Base-by-base conservation (phyloP, 2,113 vertebrate genomes). In the Silurus glanis region DNA sequence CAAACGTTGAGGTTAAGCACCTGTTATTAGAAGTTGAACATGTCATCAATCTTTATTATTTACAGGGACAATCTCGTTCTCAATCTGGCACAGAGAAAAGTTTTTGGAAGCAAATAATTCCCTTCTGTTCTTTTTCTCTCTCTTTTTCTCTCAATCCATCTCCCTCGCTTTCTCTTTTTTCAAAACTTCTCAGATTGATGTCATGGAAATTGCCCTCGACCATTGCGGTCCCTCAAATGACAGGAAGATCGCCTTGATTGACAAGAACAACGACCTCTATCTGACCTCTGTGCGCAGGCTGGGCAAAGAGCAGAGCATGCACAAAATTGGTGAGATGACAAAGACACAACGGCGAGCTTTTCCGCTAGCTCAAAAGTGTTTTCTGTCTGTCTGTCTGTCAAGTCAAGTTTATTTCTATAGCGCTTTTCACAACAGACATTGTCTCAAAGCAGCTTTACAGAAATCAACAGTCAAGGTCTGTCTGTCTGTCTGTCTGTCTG, bases 201-300 rank as follows among this genome's bases (percentile, higher is more conserved):
- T 99, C 87, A 91, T 96, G 89, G 96, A 97, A 91, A 94, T 99
- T 84, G 97, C 97, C 82, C 93, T 99, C 93, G 97, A 99, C 92
- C 97, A 99, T 92, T 96, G 95, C 69, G 98, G 98, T 81, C 93
- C 96, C 47, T 95, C 95, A 71, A 96, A 87, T 89, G 97, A 97
- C 66, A 96, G 98, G 85, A 99, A 97, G 95, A 95, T 99, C 47
- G 97, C 96, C 86, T 94, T 99, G 91, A 96, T 98, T 91, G 98
- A 99, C 93, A 99, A 98, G 93, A 99, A 99, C 90, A 96, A 96
- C 89, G 98, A 99, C 92, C 96, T 99, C 58, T 97, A 96, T 91
- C 94, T 99, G 90, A 96, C 96, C 51, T 95, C 96, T 2, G 96
- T 97, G 79, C 96, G 96, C 61, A 94, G 95, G 90, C 96, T 97